These are phyloP conservation scores for Tillus elongatus DNA, from an alignment of 2,888 invertebrate species.

Conservation along the genomic window DNA sequence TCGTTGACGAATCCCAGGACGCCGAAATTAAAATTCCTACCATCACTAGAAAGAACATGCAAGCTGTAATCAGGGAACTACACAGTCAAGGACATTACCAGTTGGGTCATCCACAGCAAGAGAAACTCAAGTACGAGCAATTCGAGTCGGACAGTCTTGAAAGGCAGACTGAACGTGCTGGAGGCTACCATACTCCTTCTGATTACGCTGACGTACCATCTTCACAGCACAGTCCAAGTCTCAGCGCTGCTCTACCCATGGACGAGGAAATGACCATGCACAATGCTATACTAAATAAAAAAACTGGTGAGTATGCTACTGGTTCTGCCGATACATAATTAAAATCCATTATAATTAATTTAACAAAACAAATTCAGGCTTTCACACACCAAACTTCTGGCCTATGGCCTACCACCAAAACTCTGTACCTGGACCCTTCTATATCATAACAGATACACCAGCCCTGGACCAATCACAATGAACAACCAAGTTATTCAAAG, in stretches of 20 bases:
- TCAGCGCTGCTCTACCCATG: constrained; percentile 64
- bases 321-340: not conserved
- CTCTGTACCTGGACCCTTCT: too few relatives aligned
- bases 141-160: constrained; percentile 70
- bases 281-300: constrained; percentile 61
- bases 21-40: constrained; percentile 40
- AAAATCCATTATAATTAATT: too few relatives aligned
- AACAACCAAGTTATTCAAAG: too few relatives aligned
- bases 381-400: too few relatives aligned
- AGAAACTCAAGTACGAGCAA: constrained; percentile 35
- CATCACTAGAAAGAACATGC: constrained; percentile 52
- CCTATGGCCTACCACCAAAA: too few relatives aligned
- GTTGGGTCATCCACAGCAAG: constrained; percentile 13
- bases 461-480: too few relatives aligned
- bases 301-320: constrained; percentile 43
- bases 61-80: constrained; percentile 52
- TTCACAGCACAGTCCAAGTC: constrained; percentile 63
- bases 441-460: too few relatives aligned
- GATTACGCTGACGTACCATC: constrained; percentile 57
- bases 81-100: constrained; percentile 23
- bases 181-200: constrained; percentile 50
- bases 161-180: constrained; percentile 43
- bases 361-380: too few relatives aligned
- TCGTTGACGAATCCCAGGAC: constrained; percentile 10
- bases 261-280: constrained; percentile 74